These are phyloP conservation scores for Xiphophorus birchmanni DNA, from an alignment of 2,797 vertebrate species.

Conservation along the genomic window DNA sequence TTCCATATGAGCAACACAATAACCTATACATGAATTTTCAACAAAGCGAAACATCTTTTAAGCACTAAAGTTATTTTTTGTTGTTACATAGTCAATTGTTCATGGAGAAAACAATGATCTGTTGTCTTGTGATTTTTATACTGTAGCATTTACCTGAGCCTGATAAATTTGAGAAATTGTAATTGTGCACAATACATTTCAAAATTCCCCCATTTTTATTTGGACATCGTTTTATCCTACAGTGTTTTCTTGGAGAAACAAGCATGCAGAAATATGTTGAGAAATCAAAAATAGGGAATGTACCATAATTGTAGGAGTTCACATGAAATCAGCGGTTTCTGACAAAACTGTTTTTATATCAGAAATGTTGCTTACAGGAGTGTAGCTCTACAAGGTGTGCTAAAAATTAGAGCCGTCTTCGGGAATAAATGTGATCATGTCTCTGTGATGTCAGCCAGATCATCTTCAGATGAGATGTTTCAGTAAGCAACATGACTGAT, in stretches of 20 bases:
- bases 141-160: neutral
- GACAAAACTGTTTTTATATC: too few species aligned
- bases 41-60: neutral
- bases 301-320: too few species aligned
- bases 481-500: neutral
- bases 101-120: neutral
- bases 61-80: neutral
- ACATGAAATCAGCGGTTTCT: too few species aligned
- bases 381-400: neutral
- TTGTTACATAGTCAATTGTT: neutral
- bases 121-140: neutral
- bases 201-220: too few species aligned
- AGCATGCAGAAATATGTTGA: too few species aligned
- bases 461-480: neutral
- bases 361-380: neutral
- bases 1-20: too few species aligned
- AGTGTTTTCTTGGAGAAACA: too few species aligned
- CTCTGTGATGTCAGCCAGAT: neutral
- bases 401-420: neutral
- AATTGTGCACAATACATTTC: too few species aligned
- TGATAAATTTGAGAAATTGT: neutral
- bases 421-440: neutral
- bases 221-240: too few species aligned
- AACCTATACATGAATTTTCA: neutral
- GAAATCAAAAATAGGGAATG: too few species aligned